Conservation (phyloP, 2,113 vertebrate species). For the Candoia aspera region DNA sequence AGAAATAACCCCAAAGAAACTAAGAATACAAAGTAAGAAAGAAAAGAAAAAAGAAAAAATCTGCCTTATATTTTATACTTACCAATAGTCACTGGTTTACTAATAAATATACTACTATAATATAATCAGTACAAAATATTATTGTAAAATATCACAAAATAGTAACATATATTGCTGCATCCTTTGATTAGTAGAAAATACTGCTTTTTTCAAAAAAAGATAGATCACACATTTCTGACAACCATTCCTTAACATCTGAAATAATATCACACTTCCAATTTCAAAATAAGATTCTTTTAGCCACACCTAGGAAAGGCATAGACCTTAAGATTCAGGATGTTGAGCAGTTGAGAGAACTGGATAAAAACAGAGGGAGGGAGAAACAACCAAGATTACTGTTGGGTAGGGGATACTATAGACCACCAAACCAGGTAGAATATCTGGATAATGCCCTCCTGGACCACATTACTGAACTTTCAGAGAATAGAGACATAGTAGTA, state of each 20-base stretch:
- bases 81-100: background rate
- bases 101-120: background rate
- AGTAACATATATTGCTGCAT: background rate
- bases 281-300: background rate
- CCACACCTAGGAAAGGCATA: background rate
- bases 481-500: background rate
- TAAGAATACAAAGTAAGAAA: background rate
- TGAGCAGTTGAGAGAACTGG: background rate
- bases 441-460: background rate
- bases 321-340: background rate
- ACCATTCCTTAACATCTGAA: background rate
- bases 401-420: background rate
- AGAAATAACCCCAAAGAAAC: background rate
- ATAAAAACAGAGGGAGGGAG: background rate
- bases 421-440: background rate
- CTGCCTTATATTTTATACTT: background rate
- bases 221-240: background rate
- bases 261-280: too few species aligned
- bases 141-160: background rate
- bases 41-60: background rate
- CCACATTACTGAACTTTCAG: background rate
- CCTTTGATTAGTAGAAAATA: background rate
- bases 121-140: background rate
- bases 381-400: background rate
- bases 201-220: background rate